phyloP scores from a whole-genome alignment of 2,888 invertebrate genomes.

The Ectemnius cavifrons region DNA sequence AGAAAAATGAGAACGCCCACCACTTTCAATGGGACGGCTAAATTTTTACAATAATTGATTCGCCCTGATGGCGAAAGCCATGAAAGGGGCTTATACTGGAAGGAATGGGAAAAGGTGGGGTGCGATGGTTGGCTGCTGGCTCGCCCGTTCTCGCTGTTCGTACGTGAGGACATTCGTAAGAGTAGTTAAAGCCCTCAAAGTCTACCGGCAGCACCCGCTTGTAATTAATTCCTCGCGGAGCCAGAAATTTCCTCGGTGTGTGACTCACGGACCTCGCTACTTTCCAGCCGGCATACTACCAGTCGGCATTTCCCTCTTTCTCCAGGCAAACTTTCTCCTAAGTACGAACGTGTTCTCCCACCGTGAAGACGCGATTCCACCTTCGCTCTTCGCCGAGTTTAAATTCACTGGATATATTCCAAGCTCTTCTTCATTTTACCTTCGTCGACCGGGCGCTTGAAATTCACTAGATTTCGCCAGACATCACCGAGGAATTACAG shows the following conservation, averaged over 20 bases:
- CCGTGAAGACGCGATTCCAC: neutral
- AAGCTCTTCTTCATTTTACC: too few species aligned
- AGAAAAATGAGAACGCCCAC: too few species aligned
- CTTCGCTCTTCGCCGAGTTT: too few species aligned
- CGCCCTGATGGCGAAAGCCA: too few species aligned
- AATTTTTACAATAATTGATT: too few species aligned
- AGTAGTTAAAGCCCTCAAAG: constrained; percentile 40
- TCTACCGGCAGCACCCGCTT: constrained; percentile 21
- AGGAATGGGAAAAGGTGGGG: neutral
- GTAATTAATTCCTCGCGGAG: constrained; percentile 52
- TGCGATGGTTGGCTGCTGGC: neutral
- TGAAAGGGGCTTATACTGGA: neutral
- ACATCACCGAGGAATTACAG: too few species aligned
- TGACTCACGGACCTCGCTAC: constrained; percentile 12
- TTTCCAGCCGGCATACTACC: neutral
- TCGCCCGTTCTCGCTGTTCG: constrained; percentile 21
- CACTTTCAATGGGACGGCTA: too few species aligned
- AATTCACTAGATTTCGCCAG: too few species aligned
- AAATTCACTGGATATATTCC: too few species aligned
- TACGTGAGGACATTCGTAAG: constrained; percentile 34
- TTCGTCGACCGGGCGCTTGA: too few species aligned
- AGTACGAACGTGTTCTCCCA: neutral
- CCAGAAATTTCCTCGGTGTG: constrained; percentile 52
- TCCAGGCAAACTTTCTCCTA: neutral
- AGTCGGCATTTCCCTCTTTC: neutral